Conservation (phyloP, 2,888 invertebrate species). For the Hydropsyche betteni region DNA sequence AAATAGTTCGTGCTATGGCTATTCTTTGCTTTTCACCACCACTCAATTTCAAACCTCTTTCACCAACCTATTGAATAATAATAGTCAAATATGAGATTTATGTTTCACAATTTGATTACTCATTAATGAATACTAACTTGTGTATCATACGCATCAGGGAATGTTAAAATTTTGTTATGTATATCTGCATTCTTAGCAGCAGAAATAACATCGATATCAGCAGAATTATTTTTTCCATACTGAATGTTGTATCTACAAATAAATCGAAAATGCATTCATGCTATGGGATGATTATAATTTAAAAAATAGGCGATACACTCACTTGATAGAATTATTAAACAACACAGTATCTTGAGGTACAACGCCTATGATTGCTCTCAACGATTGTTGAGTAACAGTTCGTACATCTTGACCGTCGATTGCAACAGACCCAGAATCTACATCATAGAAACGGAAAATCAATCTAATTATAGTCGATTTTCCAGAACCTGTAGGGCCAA, state of each 20-base stretch:
- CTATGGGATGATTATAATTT: constrained; percentile 3
- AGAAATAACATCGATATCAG: constrained; percentile 82
- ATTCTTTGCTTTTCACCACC: constrained; percentile 98
- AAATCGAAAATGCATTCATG: constrained; percentile 35
- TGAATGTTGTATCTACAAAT: constrained; percentile 85
- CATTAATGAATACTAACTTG: constrained; percentile 62
- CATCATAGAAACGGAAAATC: constrained; percentile 96
- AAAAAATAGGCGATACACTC: constrained; percentile 52
- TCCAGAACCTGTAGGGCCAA: constrained; percentile 90
- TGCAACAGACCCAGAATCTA: constrained; percentile 83
- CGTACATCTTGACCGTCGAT: constrained; percentile 92
- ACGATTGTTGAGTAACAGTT: constrained; percentile 83
- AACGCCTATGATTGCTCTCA: constrained; percentile 87
- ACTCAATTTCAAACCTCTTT: constrained; percentile 91
- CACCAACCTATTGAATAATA: constrained; percentile 76
- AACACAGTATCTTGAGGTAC: constrained; percentile 98
- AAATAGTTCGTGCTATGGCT: constrained; percentile 93
- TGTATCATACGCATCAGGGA: constrained; percentile 89
- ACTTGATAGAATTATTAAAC: constrained; percentile 91
- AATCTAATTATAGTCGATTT: constrained; percentile 96
- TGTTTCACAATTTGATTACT: too few species aligned
- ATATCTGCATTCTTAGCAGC: constrained; percentile 95
- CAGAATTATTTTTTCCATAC: constrained; percentile 84
- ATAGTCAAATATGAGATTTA: neutral
- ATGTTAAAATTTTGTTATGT: constrained; percentile 89